Evolutionary conservation across 92 coral and sea anemone genomes (phyloP).

Genomic region (Palythoa grandiflora): DNA sequence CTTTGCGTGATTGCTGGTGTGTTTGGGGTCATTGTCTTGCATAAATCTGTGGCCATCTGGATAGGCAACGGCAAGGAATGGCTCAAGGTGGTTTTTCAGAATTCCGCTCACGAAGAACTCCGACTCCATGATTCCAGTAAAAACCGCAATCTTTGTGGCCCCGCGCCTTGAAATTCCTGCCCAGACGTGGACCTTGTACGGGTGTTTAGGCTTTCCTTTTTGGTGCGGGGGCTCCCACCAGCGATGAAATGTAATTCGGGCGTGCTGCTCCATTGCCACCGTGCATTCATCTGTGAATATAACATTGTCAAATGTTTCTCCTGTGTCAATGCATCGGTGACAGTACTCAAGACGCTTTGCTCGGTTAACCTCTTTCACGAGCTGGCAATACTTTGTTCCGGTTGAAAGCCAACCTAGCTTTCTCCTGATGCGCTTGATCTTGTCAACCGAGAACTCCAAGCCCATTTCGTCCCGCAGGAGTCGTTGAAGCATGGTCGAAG

Average conservation of each 20-base stretch:
- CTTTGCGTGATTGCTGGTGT: slow-evolving; percentile 8
- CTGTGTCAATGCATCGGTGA: slow-evolving; percentile 38
- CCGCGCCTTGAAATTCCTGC: slow-evolving; percentile 61
- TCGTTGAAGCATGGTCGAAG: slow-evolving; percentile 31
- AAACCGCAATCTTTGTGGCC: slow-evolving; percentile 46
- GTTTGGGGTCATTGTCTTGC: slow-evolving; percentile 29
- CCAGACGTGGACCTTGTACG: slow-evolving; percentile 61
- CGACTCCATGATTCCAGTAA: slow-evolving; percentile 58
- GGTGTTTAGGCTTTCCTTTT: slow-evolving; percentile 63
- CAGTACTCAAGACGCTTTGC: slow-evolving; percentile 63
- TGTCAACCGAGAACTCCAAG: slow-evolving; percentile 28
- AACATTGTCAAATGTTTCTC: slow-evolving; percentile 58
- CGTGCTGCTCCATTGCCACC: slow-evolving; percentile 59
- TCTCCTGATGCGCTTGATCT: slow-evolving; percentile 44
- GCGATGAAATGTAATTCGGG: slow-evolving; percentile 50
- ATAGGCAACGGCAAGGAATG: slow-evolving; percentile 55
- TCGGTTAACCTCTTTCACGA: slow-evolving; percentile 56
- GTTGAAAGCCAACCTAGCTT: slow-evolving; percentile 64
- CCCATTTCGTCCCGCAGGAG: slow-evolving; percentile 10
- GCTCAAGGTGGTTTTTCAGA: slow-evolving; percentile 35
- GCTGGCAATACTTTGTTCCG: slow-evolving; percentile 67
- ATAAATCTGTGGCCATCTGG: slow-evolving; percentile 58
- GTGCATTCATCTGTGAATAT: slow-evolving; percentile 70
- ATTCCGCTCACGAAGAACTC: background rate
- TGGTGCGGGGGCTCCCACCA: slow-evolving; percentile 52